Percentiles rank a stretch among this genome's conserved stretches.
These are phyloP conservation scores for Paradoxurus hermaphroditus DNA, from an alignment of 2,113 vertebrate genomes.

Conservation along the genomic window DNA sequence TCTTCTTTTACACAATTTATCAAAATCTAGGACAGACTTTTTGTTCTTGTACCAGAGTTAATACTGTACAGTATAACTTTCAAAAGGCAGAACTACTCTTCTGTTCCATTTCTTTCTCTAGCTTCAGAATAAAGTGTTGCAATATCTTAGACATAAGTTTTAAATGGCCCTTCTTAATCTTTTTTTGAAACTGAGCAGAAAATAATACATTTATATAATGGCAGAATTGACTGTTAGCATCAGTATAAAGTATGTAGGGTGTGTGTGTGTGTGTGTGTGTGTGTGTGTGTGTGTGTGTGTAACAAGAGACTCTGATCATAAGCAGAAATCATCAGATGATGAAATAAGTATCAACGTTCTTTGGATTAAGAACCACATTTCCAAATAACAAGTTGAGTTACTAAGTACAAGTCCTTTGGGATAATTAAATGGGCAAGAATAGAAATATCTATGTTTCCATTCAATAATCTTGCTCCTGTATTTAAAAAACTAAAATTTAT, in stretches of 20 bases:
- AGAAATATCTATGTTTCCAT: not conserved
- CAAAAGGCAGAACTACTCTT: not conserved
- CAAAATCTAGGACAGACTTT: not conserved
- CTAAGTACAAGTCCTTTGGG: not conserved
- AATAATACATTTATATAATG: not conserved
- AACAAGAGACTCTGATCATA: not conserved
- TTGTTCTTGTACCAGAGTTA: not conserved
- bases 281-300: not conserved
- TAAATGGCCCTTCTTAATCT: not conserved
- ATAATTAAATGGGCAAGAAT: not conserved
- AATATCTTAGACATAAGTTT: not conserved
- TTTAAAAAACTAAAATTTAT: constrained; percentile 37
- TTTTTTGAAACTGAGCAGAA: not conserved
- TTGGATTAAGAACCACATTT: not conserved
- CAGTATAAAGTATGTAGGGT: not conserved
- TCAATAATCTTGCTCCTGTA: not conserved
- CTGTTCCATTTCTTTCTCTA: not conserved
- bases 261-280: not conserved
- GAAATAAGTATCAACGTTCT: not conserved
- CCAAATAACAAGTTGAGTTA: not conserved
- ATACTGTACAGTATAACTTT: not conserved
- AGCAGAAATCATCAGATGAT: not conserved
- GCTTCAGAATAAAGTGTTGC: not conserved
- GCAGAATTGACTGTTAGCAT: not conserved
- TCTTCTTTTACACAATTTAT: not conserved